These are phyloP conservation scores for Lordiphosa clarofinis DNA, from an alignment of 1,140 invertebrate genomes.

Conservation along the genomic window DNA sequence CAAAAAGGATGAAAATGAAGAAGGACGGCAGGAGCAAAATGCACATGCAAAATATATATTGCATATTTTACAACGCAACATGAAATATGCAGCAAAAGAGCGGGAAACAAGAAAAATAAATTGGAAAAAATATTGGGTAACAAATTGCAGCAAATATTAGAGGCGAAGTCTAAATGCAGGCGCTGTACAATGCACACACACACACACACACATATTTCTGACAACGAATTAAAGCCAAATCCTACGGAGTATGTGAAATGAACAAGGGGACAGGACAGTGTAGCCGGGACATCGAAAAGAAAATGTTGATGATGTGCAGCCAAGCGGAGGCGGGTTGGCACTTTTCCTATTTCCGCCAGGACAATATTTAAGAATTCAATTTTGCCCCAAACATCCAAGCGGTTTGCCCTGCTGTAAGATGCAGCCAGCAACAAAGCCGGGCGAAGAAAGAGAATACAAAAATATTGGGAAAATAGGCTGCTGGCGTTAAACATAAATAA, in stretches of 20 bases:
- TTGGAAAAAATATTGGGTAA: slow-evolving; percentile 68
- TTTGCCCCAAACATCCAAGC: slow-evolving; percentile 58
- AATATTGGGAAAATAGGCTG: slow-evolving; percentile 9
- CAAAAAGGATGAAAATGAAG: slow-evolving; percentile 9
- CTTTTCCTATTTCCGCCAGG: slow-evolving; percentile 66
- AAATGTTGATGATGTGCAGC: slow-evolving; percentile 61
- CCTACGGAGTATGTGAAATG: slow-evolving; percentile 28
- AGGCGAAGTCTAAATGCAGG: slow-evolving; percentile 66
- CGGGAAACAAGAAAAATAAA: slow-evolving; percentile 60
- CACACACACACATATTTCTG: slow-evolving; percentile 39
- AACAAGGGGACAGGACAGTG: background rate
- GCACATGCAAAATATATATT: slow-evolving; percentile 73
- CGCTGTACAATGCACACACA: slow-evolving; percentile 43
- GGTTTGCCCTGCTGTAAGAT: slow-evolving; percentile 45
- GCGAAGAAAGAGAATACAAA: slow-evolving; percentile 33
- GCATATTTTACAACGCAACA: slow-evolving; percentile 68
- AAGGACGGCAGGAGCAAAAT: slow-evolving; percentile 49
- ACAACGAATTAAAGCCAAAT: slow-evolving; percentile 73
- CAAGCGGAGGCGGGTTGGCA: slow-evolving; percentile 21
- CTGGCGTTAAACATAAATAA: slow-evolving; percentile 16
- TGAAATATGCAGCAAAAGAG: slow-evolving; percentile 77
- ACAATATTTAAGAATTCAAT: slow-evolving; percentile 77
- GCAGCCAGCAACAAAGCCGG: slow-evolving; percentile 13
- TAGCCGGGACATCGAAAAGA: background rate
- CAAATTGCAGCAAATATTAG: slow-evolving; percentile 74